Percentiles rank a stretch among this genome's conserved stretches.
phyloP scores from a whole-genome alignment of 2,888 invertebrate genomes.

The Antitype chi region DNA sequence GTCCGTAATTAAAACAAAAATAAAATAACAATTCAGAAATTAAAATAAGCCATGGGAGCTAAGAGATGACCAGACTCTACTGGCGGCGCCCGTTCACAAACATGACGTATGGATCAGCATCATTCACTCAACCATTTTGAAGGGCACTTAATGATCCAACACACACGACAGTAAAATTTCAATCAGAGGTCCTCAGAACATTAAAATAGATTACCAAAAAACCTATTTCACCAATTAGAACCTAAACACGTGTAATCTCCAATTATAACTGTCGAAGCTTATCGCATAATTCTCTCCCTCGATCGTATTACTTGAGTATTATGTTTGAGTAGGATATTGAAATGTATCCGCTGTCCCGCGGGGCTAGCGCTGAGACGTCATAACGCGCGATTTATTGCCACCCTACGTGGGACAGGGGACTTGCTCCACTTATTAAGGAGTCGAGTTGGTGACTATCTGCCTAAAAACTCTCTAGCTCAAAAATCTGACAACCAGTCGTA shows the following conservation, averaged over 20 bases:
- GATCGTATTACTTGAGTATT: conserved; percentile 33
- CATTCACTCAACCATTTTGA: too few relatives aligned
- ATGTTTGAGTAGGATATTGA: conserved; percentile 51
- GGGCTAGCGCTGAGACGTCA: conserved; percentile 36
- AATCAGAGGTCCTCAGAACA: too few relatives aligned
- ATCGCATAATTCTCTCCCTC: conserved; percentile 16
- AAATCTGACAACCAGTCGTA: background rate
- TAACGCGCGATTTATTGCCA: conserved; percentile 51
- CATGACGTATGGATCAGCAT: too few relatives aligned
- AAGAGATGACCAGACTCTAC: too few relatives aligned
- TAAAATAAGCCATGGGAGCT: too few relatives aligned
- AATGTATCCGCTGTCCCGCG: conserved; percentile 37
- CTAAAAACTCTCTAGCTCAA: background rate
- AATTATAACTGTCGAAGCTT: conserved; percentile 7
- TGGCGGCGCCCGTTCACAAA: too few relatives aligned
- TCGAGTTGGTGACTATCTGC: background rate
- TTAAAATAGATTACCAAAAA: background rate
- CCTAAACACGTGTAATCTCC: background rate
- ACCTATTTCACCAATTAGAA: background rate
- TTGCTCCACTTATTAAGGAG: conserved; percentile 18
- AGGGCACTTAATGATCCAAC: too few relatives aligned
- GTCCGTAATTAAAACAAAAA: too few relatives aligned
- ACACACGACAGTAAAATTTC: too few relatives aligned
- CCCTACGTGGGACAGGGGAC: conserved; percentile 24
- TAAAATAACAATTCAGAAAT: too few relatives aligned